phyloP scores from a whole-genome alignment of 2,113 vertebrate species.

The Asarcornis scutulata region DNA sequence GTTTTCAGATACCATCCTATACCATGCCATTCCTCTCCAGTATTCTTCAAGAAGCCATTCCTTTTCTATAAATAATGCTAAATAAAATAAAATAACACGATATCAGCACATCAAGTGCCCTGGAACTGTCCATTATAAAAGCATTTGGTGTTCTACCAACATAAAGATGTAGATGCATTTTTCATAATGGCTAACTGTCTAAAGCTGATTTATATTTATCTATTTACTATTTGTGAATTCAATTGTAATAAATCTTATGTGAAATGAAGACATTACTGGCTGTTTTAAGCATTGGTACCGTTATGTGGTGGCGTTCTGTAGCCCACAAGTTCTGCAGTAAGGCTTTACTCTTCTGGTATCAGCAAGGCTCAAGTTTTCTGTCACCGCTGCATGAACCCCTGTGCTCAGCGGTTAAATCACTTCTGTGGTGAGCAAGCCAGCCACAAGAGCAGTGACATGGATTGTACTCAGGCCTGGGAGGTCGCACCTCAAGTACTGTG shows the following conservation, averaged over 20 bases:
- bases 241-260: not conserved
- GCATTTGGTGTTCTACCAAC: accelerated
- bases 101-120: not conserved
- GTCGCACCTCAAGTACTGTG: too few species aligned
- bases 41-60: not conserved
- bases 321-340: not conserved
- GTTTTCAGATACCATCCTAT: accelerated
- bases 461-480: too few species aligned
- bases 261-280: not conserved
- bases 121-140: not conserved
- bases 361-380: not conserved
- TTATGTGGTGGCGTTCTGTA: not conserved
- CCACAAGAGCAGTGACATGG: not conserved
- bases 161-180: not conserved
- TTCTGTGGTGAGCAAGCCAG: not conserved
- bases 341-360: not conserved
- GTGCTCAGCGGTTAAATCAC: not conserved
- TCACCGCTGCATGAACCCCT: not conserved
- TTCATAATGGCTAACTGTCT: not conserved
- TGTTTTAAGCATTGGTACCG: not conserved
- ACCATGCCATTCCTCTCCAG: accelerated
- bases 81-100: not conserved
- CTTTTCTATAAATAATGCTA: not conserved
- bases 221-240: not conserved
- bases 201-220: not conserved